Conservation (phyloP, 2,797 vertebrate species). For the Delichon dasypus region DNA sequence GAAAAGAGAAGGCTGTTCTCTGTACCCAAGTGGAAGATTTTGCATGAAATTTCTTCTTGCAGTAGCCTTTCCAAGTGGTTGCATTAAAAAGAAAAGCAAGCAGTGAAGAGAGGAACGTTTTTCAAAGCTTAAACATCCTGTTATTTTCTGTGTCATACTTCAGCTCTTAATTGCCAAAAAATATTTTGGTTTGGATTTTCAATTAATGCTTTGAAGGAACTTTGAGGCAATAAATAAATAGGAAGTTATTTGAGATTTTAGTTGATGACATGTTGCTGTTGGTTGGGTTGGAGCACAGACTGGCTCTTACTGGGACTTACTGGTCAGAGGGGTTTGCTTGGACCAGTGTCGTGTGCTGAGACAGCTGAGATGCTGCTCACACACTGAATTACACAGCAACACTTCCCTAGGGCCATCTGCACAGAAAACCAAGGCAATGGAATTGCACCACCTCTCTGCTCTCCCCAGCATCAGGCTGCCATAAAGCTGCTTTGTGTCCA, state of each 20-base stretch:
- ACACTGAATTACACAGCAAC: background rate
- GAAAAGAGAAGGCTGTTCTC: background rate
- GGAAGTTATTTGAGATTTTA: background rate
- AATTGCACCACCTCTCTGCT: background rate
- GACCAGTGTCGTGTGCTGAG: background rate
- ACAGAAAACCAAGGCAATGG: background rate
- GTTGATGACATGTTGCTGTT: background rate
- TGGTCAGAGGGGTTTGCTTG: background rate
- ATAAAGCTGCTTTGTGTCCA: background rate
- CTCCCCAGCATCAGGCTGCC: background rate
- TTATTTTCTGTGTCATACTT: background rate
- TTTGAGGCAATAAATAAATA: background rate
- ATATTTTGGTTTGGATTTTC: background rate
- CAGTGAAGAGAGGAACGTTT: background rate
- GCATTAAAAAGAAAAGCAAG: constrained; percentile 11
- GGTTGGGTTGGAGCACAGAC: background rate
- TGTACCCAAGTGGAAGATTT: background rate
- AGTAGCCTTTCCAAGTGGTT: background rate
- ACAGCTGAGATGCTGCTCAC: background rate
- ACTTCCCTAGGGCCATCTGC: background rate
- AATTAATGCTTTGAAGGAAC: background rate
- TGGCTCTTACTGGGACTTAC: background rate
- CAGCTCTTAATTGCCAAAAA: background rate
- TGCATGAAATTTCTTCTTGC: background rate
- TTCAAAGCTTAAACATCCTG: background rate